Evolutionary conservation across 2,888 invertebrate species (phyloP), one percentile per base, ranked within the genome.

Genomic region (Scaptomyza tumidula): DNA sequence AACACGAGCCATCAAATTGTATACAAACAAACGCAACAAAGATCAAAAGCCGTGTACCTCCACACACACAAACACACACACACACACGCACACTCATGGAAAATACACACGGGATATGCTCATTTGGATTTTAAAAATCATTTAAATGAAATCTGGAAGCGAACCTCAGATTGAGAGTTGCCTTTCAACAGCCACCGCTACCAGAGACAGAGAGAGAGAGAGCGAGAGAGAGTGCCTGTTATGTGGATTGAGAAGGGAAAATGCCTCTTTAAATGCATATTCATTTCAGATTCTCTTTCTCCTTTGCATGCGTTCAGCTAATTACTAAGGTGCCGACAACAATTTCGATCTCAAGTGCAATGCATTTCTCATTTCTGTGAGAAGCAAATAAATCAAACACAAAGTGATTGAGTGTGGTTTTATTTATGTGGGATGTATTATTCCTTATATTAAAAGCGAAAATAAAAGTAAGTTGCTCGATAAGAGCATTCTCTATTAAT

Each of bases 1-100:
- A 91, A 91, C 91, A 90, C 91, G 90, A 88, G 87, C 91, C 90
- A 91, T 91, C 92, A 91, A 91, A 89, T 90, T 91, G 91, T 91
- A 90, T 91, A 91, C 91, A 91, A 91, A 91, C 91, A 91, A 86
- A 91, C 87, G 80, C 83, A 83, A 64, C 88, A 85, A 88, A 91
- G 91, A 91, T 91, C 91, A 91, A 91, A 91, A 90, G 90, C 78
- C 72, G 35, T 72, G 75, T 76, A 70, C 75, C 82, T 69, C 65
- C 76, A 65, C 69, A 68, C 61, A 55, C 61, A 49, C 39, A 41
- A 50, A 44, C 44, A 45, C 76, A 65, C 71, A 68, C 61, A 55
- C 61, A 49, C 39, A 41, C 53, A 44, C 19, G 1, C 1, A 19
- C 19, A 19, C 19, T 19, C 19, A 19, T 19, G 1, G 19, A 19